These are phyloP conservation scores for Ciconia nigra DNA, from an alignment of 2,797 vertebrate species.

Conservation along the genomic window DNA sequence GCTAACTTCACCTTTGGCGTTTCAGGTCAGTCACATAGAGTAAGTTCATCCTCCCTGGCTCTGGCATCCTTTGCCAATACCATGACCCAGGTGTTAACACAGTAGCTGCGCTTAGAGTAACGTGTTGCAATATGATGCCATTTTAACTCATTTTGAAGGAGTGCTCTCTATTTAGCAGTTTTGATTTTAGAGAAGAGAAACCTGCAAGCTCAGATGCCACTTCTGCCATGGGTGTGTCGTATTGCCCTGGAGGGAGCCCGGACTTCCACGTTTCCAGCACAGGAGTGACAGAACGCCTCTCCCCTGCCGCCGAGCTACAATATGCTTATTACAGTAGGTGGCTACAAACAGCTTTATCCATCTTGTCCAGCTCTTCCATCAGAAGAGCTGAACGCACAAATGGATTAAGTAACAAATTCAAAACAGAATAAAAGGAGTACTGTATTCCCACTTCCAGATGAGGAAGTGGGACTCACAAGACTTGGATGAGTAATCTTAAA, in stretches of 20 bases:
- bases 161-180: background rate
- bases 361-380: background rate
- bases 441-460: background rate
- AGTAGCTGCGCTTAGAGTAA: background rate
- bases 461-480: background rate
- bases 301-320: background rate
- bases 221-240: background rate
- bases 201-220: background rate
- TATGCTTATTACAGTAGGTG: background rate
- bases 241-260: background rate
- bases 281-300: background rate
- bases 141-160: background rate
- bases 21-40: background rate
- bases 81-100: background rate
- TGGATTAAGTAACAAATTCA: background rate
- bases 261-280: background rate
- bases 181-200: background rate
- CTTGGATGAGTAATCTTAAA: background rate
- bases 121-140: background rate
- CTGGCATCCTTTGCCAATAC: background rate
- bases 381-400: background rate
- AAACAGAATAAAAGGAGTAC: background rate
- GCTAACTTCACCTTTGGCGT: background rate
- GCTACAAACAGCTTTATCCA: background rate
- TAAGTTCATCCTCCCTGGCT: background rate